A percentile compares a stretch with the other conserved stretches of the same genome.
These are phyloP conservation scores for Aviceda subcristata DNA, from an alignment of 2,113 vertebrate genomes.

Conservation along the genomic window DNA sequence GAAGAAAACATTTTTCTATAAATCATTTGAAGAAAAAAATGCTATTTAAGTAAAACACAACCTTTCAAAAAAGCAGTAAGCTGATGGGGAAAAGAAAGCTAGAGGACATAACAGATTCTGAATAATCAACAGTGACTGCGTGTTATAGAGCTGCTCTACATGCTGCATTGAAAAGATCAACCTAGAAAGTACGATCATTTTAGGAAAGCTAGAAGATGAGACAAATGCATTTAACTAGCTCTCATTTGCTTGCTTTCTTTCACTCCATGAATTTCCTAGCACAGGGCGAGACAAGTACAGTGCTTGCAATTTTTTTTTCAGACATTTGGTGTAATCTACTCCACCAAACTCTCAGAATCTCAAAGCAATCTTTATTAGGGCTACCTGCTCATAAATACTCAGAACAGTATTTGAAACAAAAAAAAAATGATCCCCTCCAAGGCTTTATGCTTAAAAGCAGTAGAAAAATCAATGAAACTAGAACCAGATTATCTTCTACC, in stretches of 20 bases:
- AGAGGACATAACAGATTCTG: background rate
- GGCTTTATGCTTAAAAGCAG: background rate
- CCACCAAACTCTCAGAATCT: background rate
- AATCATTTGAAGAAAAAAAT: background rate
- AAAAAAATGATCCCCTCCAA: background rate
- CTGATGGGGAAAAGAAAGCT: background rate
- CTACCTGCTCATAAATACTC: background rate
- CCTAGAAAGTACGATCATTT: background rate
- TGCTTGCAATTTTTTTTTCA: background rate
- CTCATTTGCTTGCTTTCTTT: background rate
- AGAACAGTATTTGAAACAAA: background rate
- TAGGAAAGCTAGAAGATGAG: background rate
- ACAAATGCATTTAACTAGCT: background rate
- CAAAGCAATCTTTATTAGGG: background rate
- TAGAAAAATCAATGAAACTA: background rate
- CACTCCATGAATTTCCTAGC: background rate
- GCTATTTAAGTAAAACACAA: background rate
- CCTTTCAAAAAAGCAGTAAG: background rate
- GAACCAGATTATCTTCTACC: background rate
- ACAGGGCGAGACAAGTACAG: background rate
- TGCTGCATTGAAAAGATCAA: background rate
- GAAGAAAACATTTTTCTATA: background rate
- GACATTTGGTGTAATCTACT: background rate
- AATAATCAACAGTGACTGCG: background rate
- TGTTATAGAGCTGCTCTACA: background rate